Percentiles rank a stretch among this genome's conserved stretches.
These are phyloP conservation scores for Parnassius mnemosyne DNA, from an alignment of 2,888 invertebrate genomes.

Conservation along the genomic window DNA sequence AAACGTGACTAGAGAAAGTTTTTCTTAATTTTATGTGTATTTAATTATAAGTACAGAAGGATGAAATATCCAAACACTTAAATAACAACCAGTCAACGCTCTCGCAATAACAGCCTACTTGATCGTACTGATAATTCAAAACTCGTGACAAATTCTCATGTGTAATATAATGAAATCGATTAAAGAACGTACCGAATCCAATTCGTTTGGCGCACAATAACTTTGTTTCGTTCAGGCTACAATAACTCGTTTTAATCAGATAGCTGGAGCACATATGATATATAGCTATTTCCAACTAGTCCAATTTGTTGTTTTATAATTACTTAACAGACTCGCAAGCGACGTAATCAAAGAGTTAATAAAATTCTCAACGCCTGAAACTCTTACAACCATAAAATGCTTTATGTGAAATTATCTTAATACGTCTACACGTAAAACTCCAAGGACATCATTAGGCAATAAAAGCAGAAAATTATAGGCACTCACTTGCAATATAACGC, in stretches of 20 bases:
- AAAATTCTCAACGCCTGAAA: conserved; percentile 17
- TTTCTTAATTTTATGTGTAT: conserved; percentile 43
- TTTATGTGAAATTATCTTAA: conserved; percentile 26
- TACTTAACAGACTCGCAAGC: conserved; percentile 11
- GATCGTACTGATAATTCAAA: conserved; percentile 23
- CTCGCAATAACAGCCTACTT: conserved; percentile 22
- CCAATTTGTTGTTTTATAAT: conserved; percentile 10
- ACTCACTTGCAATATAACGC: conserved; percentile 11
- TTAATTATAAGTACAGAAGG: conserved; percentile 41
- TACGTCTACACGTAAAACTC: conserved; percentile 14
- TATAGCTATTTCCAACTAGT: conserved; percentile 2
- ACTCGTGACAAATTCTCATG: conserved; percentile 25
- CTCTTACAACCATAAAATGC: conserved; percentile 21
- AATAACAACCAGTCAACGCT: conserved; percentile 35
- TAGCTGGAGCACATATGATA: conserved; percentile 6
- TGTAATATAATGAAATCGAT: conserved; percentile 23
- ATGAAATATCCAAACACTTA: conserved; percentile 37
- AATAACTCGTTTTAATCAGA: conserved; percentile 20
- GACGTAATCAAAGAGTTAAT: conserved; percentile 16
- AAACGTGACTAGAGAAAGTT: conserved; percentile 64
- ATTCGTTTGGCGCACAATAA: conserved; percentile 8
- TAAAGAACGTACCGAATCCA: conserved; percentile 14
- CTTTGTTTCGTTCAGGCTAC: conserved; percentile 3
- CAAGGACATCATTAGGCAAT: conserved; percentile 15
- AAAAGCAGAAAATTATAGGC: conserved; percentile 22